A percentile compares a stretch with the other conserved stretches of the same genome.
Conservation (phyloP, 2,797 vertebrate species). For the Benthosema pterotum region DNA sequence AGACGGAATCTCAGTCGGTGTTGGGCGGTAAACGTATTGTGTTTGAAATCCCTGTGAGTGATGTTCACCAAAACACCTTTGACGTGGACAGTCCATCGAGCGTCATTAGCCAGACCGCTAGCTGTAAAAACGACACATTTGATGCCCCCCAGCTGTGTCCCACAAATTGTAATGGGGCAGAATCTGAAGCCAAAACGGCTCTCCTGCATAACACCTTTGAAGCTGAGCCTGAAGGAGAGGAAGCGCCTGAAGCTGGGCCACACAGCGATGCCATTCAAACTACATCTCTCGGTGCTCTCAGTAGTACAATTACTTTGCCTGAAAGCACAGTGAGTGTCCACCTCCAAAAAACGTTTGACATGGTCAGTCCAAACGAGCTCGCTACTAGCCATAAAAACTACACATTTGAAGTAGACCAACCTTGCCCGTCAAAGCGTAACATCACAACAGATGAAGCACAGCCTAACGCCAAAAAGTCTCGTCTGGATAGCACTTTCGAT, state of each 20-base stretch:
- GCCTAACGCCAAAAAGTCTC: neutral
- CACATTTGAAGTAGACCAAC: neutral
- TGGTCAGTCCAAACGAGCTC: constrained; percentile 4
- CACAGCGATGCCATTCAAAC: constrained; percentile 39
- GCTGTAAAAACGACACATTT: constrained; percentile 1
- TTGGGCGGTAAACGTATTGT: constrained; percentile 40
- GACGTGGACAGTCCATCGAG: constrained; percentile 6
- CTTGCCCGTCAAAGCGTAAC: constrained; percentile 13
- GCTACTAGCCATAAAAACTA: constrained; percentile 7
- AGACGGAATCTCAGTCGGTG: constrained; percentile 22
- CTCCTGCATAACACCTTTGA: constrained; percentile 36
- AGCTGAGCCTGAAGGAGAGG: constrained; percentile 11
- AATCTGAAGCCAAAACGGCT: neutral
- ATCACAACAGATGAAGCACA: neutral
- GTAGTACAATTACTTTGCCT: constrained; percentile 41
- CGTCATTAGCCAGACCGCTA: constrained; percentile 12
- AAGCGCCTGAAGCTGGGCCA: constrained; percentile 1
- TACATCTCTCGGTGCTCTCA: constrained; percentile 25
- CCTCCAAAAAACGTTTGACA: constrained; percentile 6
- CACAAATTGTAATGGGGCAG: neutral
- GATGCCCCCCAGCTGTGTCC: constrained; percentile 10
- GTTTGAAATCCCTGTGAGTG: constrained; percentile 26
- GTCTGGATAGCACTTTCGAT: constrained; percentile 30
- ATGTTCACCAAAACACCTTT: constrained; percentile 2
- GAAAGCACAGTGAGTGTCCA: constrained; percentile 13